Base-by-base conservation (phyloP, 1,140 invertebrate genomes). In the Philotrypesis tridentata region DNA sequence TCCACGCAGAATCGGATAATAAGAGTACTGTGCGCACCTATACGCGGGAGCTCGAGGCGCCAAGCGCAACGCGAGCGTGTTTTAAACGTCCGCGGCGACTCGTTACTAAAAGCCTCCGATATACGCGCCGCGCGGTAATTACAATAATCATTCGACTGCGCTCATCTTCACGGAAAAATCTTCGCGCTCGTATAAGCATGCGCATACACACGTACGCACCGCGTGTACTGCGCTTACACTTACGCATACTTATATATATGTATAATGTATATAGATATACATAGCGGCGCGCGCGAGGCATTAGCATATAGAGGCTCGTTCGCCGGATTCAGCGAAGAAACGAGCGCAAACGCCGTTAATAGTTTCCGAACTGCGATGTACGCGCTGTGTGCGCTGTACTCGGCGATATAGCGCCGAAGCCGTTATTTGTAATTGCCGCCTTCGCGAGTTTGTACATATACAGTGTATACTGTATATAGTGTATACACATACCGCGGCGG, bases 121-220 rank as follows among this genome's bases (percentile, higher is more conserved):
- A n/a, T 67, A n/a, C 12, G 8, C 60, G 4, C 9, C 33, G n/a
- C 29, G 67, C 0, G 33, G 0, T 14, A 48, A 65, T 65, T 76
- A 77, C 37, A 77, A 67, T 67, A 27, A 67, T 67, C 37, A 67
- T 9, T 17, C 25, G 23, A 12, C 0, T n/a, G 25, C 17, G 78
- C 77, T 77, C 82, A 80, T 85, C 80, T 74, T 71, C 65, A 84
- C 76, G 77, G 84, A 86, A 87, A 84, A 87, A 85, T 87, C 79
- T 61, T 67, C 55, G 82, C 84, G 65, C 31, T n/a, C n/a, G n/a
- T n/a, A n/a, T n/a, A n/a, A n/a, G n/a, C n/a, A n/a, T n/a, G n/a
- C n/a, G n/a, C n/a, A n/a, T n/a, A n/a, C n/a, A n/a, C n/a, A n/a
- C n/a, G n/a, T n/a, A n/a, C n/a, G n/a, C n/a, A n/a, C n/a, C n/a